Evolutionary conservation across 2,113 vertebrate species (phyloP).

Genomic region (Halcyon senegalensis): DNA sequence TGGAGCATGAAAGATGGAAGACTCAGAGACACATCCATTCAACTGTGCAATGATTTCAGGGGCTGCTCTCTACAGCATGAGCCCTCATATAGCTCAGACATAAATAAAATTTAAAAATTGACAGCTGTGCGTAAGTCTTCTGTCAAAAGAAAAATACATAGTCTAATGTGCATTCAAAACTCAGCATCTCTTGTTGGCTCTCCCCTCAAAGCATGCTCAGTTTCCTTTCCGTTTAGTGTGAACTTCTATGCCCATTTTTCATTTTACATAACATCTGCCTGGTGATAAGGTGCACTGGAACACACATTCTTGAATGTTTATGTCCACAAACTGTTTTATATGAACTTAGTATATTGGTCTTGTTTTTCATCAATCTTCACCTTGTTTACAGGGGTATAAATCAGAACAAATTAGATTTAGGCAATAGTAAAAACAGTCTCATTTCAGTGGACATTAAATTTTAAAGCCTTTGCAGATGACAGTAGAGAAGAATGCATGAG

Average conservation of each 20-base stretch:
- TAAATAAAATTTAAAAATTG: neutral
- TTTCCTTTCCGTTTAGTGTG: neutral
- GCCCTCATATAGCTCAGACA: neutral
- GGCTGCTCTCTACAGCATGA: neutral
- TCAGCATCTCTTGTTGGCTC: neutral
- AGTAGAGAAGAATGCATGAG: neutral
- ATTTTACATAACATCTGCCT: neutral
- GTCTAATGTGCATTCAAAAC: neutral
- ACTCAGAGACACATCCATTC: neutral
- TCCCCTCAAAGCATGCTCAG: neutral
- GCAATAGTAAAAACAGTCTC: neutral
- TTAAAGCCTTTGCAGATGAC: neutral
- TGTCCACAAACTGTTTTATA: neutral
- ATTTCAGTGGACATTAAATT: slow-evolving; percentile 36
- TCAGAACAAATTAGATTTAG: slow-evolving; percentile 21
- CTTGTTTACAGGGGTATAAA: slow-evolving; percentile 2
- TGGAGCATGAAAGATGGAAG: neutral
- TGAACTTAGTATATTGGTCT: neutral
- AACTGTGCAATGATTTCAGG: neutral
- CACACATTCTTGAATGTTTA: neutral
- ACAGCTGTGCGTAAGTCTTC: neutral
- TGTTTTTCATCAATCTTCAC: neutral
- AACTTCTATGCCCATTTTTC: neutral
- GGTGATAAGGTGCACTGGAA: neutral
- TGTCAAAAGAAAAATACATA: neutral